Conservation (phyloP, 2,797 vertebrate species). For the Gymnoscopelus microlampas region DNA sequence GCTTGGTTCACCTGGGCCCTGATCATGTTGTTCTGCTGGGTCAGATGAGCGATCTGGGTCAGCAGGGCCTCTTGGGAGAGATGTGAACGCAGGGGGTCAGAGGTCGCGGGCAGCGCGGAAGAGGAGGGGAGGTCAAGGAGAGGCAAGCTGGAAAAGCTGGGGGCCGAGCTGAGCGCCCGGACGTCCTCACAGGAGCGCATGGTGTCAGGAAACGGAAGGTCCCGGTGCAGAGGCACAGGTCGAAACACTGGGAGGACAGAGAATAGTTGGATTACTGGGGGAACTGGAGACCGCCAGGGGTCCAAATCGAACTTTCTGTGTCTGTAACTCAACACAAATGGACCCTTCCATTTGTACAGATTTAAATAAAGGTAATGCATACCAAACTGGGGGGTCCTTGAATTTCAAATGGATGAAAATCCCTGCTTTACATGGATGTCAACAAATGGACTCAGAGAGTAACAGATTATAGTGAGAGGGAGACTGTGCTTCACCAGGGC, state of each 20-base stretch:
- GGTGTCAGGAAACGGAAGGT: constrained; percentile 19
- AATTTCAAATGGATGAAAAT: no score
- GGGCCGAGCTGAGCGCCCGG: constrained; percentile 48
- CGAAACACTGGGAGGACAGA: constrained; percentile 26
- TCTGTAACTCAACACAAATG: no score
- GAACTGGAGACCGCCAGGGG: no score
- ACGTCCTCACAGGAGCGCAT: constrained; percentile 53
- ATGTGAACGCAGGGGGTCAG: constrained; percentile 25
- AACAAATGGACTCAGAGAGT: neutral
- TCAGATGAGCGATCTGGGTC: constrained; percentile 83
- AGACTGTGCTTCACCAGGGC: constrained; percentile 53
- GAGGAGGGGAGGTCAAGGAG: constrained; percentile 41
- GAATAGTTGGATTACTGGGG: neutral
- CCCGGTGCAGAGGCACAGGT: constrained; percentile 23
- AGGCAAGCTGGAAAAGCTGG: constrained; percentile 63
- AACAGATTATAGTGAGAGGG: neutral
- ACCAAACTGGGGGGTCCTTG: no score
- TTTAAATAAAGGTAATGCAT: no score
- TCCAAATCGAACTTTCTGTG: no score
- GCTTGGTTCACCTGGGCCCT: constrained; percentile 81
- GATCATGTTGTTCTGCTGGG: constrained; percentile 83
- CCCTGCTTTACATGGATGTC: neutral
- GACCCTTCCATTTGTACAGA: no score
- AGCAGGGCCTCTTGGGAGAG: constrained; percentile 72
- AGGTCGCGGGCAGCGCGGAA: constrained; percentile 41